Base-by-base conservation (phyloP, 2,888 invertebrate species). In the Cetonia aurata region DNA sequence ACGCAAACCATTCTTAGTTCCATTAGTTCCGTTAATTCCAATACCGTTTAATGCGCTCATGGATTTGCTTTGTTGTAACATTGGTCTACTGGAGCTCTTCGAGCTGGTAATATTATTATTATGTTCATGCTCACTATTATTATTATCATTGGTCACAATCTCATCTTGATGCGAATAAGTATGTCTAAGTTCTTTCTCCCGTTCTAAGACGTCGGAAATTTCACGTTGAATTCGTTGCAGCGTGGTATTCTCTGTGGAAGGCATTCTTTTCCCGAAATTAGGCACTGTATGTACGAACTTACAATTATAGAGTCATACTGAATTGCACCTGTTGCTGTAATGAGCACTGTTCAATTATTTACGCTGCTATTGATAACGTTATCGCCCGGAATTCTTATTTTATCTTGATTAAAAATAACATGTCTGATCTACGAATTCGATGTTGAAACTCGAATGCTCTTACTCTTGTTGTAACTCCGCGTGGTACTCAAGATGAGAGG, bases 171-270 rank as follows among this genome's bases (percentile, higher is more conserved):
- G 65, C 41, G 52, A 44, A 60, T 62, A 57, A 37, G 33, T 41
- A 44, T 19, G 48, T 46, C 67, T 53, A 15, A 96, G 89, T 81
- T 94, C 95, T 80, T 92, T 89, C 84, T 96, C 96, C 75, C 95
- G 88, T 80, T 93, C 91, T 67, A 92, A 92, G 72, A 94, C 94
- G 85, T 94, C 93, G 79, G 92, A 91, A 79, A 96, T 95, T 88
- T 96, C 96, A 81, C 92, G 90, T 85, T 96, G 96, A 83, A 96
- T 95, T 83, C 95, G 90, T 80, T 90, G 89, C 79, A 93, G 86
- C 75, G 93, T 93, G 85, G 91, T 91, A 82, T 91, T 89, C 52
- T 75, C 78, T n/a, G 78, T 76, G 13, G 78, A 74, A 41, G 75
- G 75, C 77, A 78, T 78, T 44, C 42, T 65, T 41, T 65, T 15